Percentiles rank a stretch among this genome's conserved stretches.
Conservation (phyloP, 2,797 vertebrate genomes). For the Sebastes oblongus region DNA sequence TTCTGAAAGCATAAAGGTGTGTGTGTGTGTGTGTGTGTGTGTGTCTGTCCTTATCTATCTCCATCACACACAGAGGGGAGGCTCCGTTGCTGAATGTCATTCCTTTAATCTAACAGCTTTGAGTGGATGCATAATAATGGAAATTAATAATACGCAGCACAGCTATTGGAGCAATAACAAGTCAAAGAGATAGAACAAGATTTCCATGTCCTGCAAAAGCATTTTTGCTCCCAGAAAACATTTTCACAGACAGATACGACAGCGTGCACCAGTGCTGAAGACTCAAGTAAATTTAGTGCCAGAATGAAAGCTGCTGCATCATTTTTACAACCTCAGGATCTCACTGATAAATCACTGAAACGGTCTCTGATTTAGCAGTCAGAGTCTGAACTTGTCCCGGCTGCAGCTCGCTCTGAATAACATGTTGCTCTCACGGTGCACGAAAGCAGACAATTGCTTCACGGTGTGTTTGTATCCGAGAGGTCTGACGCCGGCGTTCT, state of each 20-base stretch:
- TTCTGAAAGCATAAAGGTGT: conserved; percentile 5
- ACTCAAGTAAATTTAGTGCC: background rate
- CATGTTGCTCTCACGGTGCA: background rate
- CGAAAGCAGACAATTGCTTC: background rate
- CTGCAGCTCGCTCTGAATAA: background rate
- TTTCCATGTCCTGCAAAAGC: background rate
- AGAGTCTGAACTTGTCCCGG: background rate
- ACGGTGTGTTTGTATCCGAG: background rate
- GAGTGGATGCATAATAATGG: conserved; percentile 33
- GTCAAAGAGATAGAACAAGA: background rate
- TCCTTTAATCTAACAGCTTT: conserved; percentile 34
- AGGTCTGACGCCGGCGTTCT: background rate
- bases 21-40: background rate
- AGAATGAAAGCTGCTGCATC: background rate
- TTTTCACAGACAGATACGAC: background rate
- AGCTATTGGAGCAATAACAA: background rate
- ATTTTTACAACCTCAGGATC: background rate
- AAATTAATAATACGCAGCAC: conserved; percentile 2
- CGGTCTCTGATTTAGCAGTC: background rate
- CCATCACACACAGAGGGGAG: conserved; percentile 31
- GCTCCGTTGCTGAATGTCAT: conserved; percentile 37
- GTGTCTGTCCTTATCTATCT: conserved; percentile 5
- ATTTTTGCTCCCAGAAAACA: background rate
- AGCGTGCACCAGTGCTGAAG: background rate
- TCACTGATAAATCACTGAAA: background rate